A percentile compares a stretch with the other conserved stretches of the same genome.
These are phyloP conservation scores for Ophion costatus DNA, from an alignment of 2,888 invertebrate species.

Conservation along the genomic window DNA sequence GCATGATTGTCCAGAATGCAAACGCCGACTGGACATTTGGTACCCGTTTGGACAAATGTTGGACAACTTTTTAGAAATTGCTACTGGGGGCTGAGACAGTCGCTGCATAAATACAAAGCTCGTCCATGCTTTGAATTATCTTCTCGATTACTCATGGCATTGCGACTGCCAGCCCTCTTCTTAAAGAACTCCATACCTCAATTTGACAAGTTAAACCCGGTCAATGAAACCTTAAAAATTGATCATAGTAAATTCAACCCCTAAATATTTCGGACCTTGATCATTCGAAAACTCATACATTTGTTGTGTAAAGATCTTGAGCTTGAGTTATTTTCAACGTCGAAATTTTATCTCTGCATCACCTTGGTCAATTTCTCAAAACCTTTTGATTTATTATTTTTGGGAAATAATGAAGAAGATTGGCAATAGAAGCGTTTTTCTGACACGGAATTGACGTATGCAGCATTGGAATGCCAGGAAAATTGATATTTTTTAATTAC, in stretches of 20 bases:
- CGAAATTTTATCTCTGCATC: too few relatives aligned
- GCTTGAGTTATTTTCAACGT: background rate
- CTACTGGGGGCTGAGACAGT: background rate
- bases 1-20: background rate
- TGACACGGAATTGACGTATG: too few relatives aligned
- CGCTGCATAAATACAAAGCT: background rate
- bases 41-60: background rate
- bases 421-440: too few relatives aligned
- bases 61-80: background rate
- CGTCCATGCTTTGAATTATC: background rate
- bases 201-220: background rate
- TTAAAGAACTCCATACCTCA: background rate
- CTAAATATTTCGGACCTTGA: background rate
- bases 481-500: too few relatives aligned
- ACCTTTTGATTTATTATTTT: too few relatives aligned
- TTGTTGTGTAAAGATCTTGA: background rate
- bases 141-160: background rate
- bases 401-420: too few relatives aligned
- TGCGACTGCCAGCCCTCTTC: background rate
- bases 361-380: too few relatives aligned
- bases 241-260: background rate
- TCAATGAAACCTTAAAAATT: background rate
- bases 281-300: background rate
- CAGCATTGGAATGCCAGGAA: too few relatives aligned
- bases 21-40: background rate